Percentiles rank a stretch among this genome's conserved stretches.
Conservation (phyloP, 1,140 invertebrate genomes). For the Diachasma alloeum region DNA sequence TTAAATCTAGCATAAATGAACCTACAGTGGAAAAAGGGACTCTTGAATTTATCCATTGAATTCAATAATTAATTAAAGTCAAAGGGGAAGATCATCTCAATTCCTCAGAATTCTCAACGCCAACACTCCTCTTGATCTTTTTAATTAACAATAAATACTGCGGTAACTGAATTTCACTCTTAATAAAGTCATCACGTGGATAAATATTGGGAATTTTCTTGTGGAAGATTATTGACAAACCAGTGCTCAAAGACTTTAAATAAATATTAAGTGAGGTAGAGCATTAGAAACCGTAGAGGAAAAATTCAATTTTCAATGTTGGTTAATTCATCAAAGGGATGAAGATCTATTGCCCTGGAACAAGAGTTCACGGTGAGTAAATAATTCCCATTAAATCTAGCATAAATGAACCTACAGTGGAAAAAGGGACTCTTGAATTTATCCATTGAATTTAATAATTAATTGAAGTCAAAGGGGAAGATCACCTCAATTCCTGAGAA, state of each 20-base stretch:
- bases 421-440: not conserved
- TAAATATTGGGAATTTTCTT: conserved; percentile 13
- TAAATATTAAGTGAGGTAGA: conserved; percentile 4
- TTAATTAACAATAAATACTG: too few relatives aligned
- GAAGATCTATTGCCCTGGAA: not conserved
- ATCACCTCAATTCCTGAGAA: not conserved
- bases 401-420: not conserved
- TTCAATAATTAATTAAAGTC: not conserved
- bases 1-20: not conserved
- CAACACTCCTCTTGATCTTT: too few relatives aligned
- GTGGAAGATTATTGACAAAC: conserved; percentile 27
- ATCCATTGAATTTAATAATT: not conserved
- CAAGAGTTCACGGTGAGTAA: not conserved
- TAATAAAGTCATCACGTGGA: not conserved
- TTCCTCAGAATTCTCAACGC: too few relatives aligned
- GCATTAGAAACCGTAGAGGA: not conserved
- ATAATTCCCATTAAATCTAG: not conserved
- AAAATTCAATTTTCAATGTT: conserved; percentile 1
- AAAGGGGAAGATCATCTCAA: too few relatives aligned
- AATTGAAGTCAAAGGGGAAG: not conserved
- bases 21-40: not conserved
- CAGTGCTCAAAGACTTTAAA: conserved; percentile 16
- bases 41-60: not conserved
- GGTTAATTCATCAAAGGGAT: not conserved
- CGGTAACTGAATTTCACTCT: too few relatives aligned